These are phyloP conservation scores for Urechis unicinctus DNA, from an alignment of 2,888 invertebrate species.

Conservation along the genomic window DNA sequence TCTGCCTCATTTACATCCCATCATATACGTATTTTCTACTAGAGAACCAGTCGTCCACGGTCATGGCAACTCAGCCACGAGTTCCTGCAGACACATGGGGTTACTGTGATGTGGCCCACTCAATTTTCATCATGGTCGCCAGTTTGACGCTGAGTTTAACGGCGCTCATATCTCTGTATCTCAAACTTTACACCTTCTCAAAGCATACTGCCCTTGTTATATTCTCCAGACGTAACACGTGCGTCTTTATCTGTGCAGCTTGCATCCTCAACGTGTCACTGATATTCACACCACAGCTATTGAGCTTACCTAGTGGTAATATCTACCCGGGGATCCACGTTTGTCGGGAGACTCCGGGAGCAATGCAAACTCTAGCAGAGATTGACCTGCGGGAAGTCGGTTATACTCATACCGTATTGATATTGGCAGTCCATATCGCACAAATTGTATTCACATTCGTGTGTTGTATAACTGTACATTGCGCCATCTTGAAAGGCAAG, in stretches of 20 bases:
- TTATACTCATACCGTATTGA: too few relatives aligned
- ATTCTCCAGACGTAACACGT: too few relatives aligned
- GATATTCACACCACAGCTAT: too few relatives aligned
- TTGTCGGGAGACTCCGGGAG: background rate
- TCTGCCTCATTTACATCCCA: conserved; percentile 17
- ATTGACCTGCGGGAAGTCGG: background rate
- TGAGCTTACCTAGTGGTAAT: too few relatives aligned
- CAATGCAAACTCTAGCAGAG: background rate
- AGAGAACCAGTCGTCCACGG: too few relatives aligned
- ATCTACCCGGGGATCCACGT: too few relatives aligned
- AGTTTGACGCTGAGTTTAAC: background rate
- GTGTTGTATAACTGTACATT: conserved; percentile 13
- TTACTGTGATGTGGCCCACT: background rate
- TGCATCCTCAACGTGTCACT: too few relatives aligned
- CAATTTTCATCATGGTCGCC: background rate
- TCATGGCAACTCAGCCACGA: too few relatives aligned
- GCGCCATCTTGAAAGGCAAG: conserved; percentile 13
- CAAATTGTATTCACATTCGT: conserved; percentile 10
- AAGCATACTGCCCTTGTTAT: background rate
- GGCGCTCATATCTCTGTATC: background rate
- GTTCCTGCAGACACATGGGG: too few relatives aligned
- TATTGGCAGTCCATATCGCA: background rate
- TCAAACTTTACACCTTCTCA: background rate
- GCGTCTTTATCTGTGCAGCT: too few relatives aligned
- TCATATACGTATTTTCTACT: conserved; percentile 19